Conservation (phyloP, 2,113 vertebrate genomes). For the Opisthocomus hoazin region DNA sequence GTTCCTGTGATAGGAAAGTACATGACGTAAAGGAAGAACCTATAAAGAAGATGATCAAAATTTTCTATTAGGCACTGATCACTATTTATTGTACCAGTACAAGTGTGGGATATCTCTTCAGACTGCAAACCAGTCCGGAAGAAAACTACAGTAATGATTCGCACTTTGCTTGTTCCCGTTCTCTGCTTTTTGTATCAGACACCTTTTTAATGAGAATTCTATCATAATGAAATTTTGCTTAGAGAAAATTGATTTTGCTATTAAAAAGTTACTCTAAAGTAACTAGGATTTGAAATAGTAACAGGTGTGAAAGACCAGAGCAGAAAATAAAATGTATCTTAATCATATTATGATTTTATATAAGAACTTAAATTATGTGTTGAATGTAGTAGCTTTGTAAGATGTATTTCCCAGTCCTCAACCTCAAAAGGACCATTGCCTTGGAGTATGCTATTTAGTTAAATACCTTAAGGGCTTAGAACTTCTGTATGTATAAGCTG, state of each 20-base stretch:
- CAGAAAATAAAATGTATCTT: neutral
- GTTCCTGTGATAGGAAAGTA: neutral
- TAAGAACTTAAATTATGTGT: neutral
- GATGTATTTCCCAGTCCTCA: neutral
- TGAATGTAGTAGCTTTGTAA: neutral
- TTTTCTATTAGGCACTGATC: neutral
- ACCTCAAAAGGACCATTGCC: neutral
- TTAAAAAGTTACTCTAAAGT: neutral
- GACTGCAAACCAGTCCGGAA: neutral
- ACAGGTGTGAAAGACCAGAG: neutral
- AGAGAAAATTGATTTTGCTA: neutral
- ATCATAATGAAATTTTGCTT: neutral
- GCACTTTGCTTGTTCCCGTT: neutral
- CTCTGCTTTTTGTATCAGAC: neutral
- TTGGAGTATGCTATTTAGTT: neutral
- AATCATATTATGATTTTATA: neutral
- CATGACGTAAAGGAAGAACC: neutral
- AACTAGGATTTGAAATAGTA: neutral
- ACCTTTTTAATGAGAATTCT: neutral
- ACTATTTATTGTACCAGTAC: neutral
- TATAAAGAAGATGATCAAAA: neutral
- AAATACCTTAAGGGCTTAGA: neutral
- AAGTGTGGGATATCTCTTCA: neutral
- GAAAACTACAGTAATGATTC: neutral
- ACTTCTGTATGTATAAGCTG: neutral